Evolutionary conservation across 23 tunicate genomes (phyloP).

Genomic region (Diplosoma virens): DNA sequence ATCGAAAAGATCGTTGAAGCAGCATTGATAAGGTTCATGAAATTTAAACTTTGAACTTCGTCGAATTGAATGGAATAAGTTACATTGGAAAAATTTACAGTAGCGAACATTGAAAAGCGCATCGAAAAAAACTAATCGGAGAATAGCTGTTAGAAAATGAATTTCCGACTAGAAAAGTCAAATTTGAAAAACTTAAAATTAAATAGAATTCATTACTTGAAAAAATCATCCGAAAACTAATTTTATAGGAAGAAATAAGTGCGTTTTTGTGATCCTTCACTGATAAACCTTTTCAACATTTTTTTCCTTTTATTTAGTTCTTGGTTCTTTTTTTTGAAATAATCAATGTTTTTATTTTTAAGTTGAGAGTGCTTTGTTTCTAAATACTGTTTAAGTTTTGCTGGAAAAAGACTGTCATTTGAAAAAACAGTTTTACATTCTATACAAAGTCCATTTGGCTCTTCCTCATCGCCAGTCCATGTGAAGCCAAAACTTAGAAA

Average conservation of each 20-base stretch:
- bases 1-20: too few relatives aligned
- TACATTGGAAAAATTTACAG: too few relatives aligned
- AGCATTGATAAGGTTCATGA: too few relatives aligned
- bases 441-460: conserved; percentile 9
- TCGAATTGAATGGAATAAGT: too few relatives aligned
- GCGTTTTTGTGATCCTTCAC: conserved; percentile 19
- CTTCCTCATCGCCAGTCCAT: conserved; percentile 21
- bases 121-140: too few relatives aligned
- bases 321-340: conserved; percentile 10
- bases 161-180: too few relatives aligned
- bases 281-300: background rate
- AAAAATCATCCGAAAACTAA: too few relatives aligned
- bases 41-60: too few relatives aligned
- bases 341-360: conserved; percentile 14
- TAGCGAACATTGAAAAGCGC: too few relatives aligned
- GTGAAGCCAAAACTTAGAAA: conserved; percentile 25
- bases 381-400: conserved; percentile 5
- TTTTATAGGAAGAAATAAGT: conserved; percentile 12
- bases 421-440: conserved; percentile 11
- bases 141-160: too few relatives aligned
- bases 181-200: too few relatives aligned
- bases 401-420: conserved; percentile 9
- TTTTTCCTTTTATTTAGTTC: conserved; percentile 7
- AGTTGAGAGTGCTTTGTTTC: conserved; percentile 7
- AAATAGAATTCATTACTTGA: too few relatives aligned